phyloP scores from a whole-genome alignment of 2,113 vertebrate species.

The Butorides virescens region DNA sequence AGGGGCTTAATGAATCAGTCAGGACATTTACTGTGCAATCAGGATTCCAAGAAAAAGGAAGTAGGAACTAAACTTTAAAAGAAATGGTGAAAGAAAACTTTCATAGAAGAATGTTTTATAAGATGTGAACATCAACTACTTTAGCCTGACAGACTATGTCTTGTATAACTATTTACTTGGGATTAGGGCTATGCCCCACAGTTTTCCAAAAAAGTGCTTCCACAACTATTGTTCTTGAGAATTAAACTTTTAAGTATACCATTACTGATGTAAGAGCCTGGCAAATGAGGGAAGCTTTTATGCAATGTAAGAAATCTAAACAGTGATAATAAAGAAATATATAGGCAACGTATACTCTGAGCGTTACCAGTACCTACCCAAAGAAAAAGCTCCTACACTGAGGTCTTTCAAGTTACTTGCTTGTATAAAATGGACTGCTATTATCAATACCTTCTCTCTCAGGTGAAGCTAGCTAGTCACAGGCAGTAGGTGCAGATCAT shows the following conservation, averaged over 20 bases:
- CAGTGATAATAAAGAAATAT: neutral
- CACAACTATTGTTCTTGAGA: neutral
- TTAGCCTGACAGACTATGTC: neutral
- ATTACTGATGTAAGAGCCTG: neutral
- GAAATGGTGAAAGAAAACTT: neutral
- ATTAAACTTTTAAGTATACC: neutral
- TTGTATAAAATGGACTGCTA: neutral
- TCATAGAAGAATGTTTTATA: accelerated
- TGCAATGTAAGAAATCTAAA: neutral
- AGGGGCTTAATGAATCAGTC: neutral
- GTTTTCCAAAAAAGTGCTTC: neutral
- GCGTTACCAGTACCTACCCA: neutral
- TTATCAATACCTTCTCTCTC: neutral
- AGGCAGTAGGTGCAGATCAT: neutral
- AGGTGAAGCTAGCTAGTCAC: neutral
- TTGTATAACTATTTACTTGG: accelerated
- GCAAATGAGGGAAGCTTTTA: neutral
- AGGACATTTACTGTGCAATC: no score
- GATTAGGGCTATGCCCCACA: no score
- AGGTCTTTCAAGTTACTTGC: neutral
- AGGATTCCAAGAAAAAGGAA: neutral
- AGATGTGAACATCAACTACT: neutral
- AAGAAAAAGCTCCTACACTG: neutral
- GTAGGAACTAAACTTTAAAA: neutral
- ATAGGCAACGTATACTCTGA: accelerated